phyloP scores from a whole-genome alignment of 2,113 vertebrate species.

The rat (Rattus norvegicus) region GRCr8 NC_086028.1:57213501-57214000 shows the following conservation, averaged over 20 bases:
- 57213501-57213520: neutral
- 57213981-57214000: neutral
- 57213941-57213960: neutral
- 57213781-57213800: neutral
- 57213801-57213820: neutral
- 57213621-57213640: neutral
- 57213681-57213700: neutral
- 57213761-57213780: neutral
- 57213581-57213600: neutral
- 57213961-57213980: no score
- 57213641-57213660: neutral
- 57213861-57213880: neutral
- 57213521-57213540: neutral
- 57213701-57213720: neutral
- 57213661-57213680: neutral
- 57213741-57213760: no score
- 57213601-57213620: neutral
- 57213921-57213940: neutral
- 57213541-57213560: neutral
- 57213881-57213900: neutral
- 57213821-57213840: neutral
- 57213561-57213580: no score
- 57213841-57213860: neutral
- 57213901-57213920: neutral
- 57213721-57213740: neutral